phyloP scores from a whole-genome alignment of 2,797 vertebrate genomes.

The Melanogrammus aeglefinus region DNA sequence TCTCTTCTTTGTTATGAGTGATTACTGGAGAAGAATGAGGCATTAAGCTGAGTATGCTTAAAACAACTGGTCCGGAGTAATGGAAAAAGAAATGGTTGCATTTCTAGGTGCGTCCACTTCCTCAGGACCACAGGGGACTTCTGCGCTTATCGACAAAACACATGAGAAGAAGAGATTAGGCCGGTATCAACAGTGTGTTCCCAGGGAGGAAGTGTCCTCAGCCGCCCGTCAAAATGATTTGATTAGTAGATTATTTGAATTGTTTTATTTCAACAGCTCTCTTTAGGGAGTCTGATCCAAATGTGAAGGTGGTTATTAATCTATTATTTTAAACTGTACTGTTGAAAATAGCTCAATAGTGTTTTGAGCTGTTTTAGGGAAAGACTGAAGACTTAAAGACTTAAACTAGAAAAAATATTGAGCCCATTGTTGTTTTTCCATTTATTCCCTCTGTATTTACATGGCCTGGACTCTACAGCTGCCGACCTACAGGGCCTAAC shows the following conservation, averaged over 20 bases:
- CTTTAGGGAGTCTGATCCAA: background rate
- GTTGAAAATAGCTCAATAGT: background rate
- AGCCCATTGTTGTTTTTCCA: background rate
- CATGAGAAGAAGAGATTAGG: background rate
- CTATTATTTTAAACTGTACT: background rate
- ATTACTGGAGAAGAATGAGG: background rate
- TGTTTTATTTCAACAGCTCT: background rate
- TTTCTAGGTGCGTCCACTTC: slow-evolving; percentile 1
- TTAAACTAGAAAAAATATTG: background rate
- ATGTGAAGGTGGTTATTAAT: background rate
- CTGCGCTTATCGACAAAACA: slow-evolving; percentile 13
- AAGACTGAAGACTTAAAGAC: background rate
- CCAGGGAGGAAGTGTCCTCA: background rate
- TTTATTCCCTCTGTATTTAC: background rate
- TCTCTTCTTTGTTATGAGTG: background rate
- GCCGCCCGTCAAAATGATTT: background rate
- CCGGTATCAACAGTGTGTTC: background rate
- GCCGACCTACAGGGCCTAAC: background rate
- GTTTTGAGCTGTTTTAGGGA: no score
- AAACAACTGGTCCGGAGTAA: background rate
- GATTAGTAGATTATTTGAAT: background rate
- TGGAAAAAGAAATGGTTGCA: background rate
- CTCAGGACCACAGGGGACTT: slow-evolving; percentile 2
- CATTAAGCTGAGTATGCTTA: background rate
- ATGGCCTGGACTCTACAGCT: background rate